Evolutionary conservation across 2,888 invertebrate genomes (phyloP), one percentile per base, ranked within the genome.

Genomic region (Drosophila maculinotata): DNA sequence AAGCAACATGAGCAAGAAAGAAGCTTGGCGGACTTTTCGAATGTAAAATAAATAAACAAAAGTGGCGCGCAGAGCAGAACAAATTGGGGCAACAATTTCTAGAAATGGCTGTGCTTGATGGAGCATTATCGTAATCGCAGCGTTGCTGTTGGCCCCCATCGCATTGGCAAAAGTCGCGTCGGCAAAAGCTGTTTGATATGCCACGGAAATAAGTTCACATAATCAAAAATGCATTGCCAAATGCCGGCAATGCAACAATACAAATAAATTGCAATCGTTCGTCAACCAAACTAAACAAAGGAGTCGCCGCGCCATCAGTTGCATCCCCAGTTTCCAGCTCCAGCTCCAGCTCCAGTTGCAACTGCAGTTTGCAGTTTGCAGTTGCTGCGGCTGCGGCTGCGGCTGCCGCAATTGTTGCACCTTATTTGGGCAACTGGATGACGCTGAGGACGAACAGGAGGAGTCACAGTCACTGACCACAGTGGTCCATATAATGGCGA

Each of bases 231-330:
- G 79, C 82, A 87, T 69, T 70, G 71, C 80, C 74, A 84, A 79
- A 83, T 83, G 85, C 66, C 72, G 73, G 71, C 77, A 82, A 85
- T 85, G 88, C 88, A 87, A 83, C 88, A 83, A 87, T 83, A 87
- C 83, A 83, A 83, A 83, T 83, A 83, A 83, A 83, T 83, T 83
- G 83, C 83, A 79, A 74, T 82, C 83, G 86, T 86, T 82, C 88
- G 88, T 83, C 83, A 83, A 82, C 63, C n/a, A 54, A 64, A 25
- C 12, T 28, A 78, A 87, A 78, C 79, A 78, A 84, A 87, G 73
- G 73, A 69, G 17, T 69, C 58, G 85, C 69, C 68, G 72, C 76
- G 30, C 17, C 53, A 49, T 35, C 59, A 45, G 60, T 39, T 60
- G 41, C 45, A 44, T 47, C 52, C 45, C 33, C 54, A 10, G 54